Evolutionary conservation across 2,113 vertebrate genomes (phyloP).

Genomic region (Indicator indicator): DNA sequence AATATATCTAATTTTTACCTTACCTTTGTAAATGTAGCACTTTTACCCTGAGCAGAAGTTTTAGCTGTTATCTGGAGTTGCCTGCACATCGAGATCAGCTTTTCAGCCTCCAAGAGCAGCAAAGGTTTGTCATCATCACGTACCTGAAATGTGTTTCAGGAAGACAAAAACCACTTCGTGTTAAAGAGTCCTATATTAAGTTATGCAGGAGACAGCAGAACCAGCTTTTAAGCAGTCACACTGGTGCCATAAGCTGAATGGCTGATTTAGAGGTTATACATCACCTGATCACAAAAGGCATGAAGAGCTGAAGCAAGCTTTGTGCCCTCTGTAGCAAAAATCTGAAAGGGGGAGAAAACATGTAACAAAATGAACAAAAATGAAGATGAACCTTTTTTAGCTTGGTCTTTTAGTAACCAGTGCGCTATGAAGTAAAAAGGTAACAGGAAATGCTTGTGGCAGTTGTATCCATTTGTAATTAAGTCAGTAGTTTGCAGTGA

Average conservation of each 20-base stretch:
- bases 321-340: conserved; percentile 90
- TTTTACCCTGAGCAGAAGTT: conserved; percentile 88
- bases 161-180: conserved; percentile 14
- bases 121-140: conserved; percentile 85
- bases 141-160: conserved; percentile 77
- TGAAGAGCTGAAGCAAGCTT: conserved; percentile 88
- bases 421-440: background rate
- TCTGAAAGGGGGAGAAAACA: conserved; percentile 71
- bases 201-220: background rate
- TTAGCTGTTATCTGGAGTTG: conserved; percentile 89
- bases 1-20: background rate
- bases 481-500: background rate
- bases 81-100: conserved; percentile 85
- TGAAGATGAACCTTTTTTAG: background rate
- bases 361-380: background rate
- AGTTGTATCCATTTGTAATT: background rate
- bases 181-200: background rate
- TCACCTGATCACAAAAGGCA: conserved; percentile 90
- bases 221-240: background rate
- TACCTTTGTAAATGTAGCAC: conserved; percentile 93
- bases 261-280: background rate
- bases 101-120: conserved; percentile 90
- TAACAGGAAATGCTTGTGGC: background rate
- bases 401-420: background rate
- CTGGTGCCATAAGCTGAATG: background rate